Evolutionary conservation across 2,888 invertebrate genomes (phyloP).

Genomic region (Chrysina gloriosa): DNA sequence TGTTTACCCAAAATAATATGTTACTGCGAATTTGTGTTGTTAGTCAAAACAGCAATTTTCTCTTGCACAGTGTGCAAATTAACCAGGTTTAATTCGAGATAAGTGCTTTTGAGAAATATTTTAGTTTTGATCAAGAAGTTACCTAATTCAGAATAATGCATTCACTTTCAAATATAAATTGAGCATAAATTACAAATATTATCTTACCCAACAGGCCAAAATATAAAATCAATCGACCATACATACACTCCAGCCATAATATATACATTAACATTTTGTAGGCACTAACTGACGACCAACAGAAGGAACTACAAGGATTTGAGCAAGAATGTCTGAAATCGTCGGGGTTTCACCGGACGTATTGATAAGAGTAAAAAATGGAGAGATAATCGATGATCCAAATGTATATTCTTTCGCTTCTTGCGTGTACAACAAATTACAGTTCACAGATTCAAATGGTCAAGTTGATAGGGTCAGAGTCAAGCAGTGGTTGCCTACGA

Average conservation of each 20-base stretch:
- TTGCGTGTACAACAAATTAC: conserved; percentile 66
- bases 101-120: no score
- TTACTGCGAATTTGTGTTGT: no score
- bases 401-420: conserved; percentile 65
- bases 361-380: conserved; percentile 53
- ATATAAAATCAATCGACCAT: no score
- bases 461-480: conserved; percentile 58
- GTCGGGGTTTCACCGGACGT: conserved; percentile 58
- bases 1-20: no score
- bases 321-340: conserved; percentile 54
- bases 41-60: no score
- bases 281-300: conserved; percentile 52
- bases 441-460: conserved; percentile 62
- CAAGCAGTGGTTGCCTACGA: conserved; percentile 61
- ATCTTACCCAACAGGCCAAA: no score
- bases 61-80: no score
- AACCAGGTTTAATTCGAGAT: no score
- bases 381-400: conserved; percentile 65
- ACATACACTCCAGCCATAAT: background rate
- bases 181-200: no score
- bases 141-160: no score
- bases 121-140: no score
- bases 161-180: no score
- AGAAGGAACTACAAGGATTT: conserved; percentile 47
- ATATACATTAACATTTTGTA: conserved; percentile 8